These are phyloP conservation scores for Bilobella aurantiaca DNA, from an alignment of 1,140 invertebrate species.

Conservation along the genomic window DNA sequence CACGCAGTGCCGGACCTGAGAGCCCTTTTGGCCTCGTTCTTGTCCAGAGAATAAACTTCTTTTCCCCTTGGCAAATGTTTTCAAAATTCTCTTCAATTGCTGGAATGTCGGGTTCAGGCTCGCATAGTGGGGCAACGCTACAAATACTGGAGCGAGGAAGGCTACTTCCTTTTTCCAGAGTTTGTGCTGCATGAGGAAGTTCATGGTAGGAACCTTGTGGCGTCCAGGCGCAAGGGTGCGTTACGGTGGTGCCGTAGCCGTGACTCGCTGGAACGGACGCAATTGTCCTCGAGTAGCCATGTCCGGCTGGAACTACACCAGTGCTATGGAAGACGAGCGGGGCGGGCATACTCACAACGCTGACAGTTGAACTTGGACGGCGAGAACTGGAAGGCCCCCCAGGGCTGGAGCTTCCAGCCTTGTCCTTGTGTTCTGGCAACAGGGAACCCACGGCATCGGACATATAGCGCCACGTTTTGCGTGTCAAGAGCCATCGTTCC, in stretches of 20 bases:
- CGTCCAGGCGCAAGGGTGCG: too few relatives aligned
- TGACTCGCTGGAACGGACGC: too few relatives aligned
- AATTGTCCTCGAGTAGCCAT: too few relatives aligned
- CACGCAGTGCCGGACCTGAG: conserved; percentile 46
- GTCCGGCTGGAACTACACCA: background rate
- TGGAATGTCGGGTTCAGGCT: conserved; percentile 42
- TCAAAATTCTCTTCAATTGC: conserved; percentile 73
- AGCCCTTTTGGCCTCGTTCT: conserved; percentile 57
- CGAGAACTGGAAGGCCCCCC: background rate
- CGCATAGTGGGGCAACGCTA: background rate
- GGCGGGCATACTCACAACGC: too few relatives aligned
- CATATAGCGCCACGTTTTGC: conserved; percentile 85
- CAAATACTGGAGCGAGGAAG: conserved; percentile 9
- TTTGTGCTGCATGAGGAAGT: background rate
- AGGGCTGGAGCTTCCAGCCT: conserved; percentile 37
- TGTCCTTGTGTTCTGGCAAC: conserved; percentile 55
- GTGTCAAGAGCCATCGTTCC: conserved; percentile 71
- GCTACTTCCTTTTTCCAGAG: background rate
- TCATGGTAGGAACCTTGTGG: too few relatives aligned
- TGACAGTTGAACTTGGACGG: background rate
- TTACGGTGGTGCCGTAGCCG: too few relatives aligned
- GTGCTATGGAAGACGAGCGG: background rate
- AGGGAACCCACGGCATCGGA: conserved; percentile 71
- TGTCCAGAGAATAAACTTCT: conserved; percentile 66
- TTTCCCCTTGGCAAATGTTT: conserved; percentile 62